Conservation (phyloP, 2,113 vertebrate genomes). For the Pseudorectes ferrugineus region DNA sequence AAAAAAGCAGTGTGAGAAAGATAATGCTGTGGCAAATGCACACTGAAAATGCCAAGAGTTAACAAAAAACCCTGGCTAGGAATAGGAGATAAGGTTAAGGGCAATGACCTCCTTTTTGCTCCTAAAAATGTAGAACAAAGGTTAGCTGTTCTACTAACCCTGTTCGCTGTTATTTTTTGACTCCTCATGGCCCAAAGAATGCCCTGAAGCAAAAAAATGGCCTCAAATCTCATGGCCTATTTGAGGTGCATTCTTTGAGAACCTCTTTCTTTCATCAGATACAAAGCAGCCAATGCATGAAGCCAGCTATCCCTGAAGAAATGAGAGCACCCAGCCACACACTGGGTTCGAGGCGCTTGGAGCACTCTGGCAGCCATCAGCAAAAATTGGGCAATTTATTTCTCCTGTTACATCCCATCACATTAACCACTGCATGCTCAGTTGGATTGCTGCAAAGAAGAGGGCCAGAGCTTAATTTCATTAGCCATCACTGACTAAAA, state of each 20-base stretch:
- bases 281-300: constrained; percentile 46
- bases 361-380: constrained; percentile 15
- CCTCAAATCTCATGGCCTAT: constrained; percentile 35
- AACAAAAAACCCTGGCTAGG: constrained; percentile 10
- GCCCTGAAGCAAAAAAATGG: constrained; percentile 57
- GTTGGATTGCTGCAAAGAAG: background rate
- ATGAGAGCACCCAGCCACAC: background rate
- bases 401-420: background rate
- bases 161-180: background rate
- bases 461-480: background rate
- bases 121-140: constrained; percentile 57
- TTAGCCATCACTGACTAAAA: background rate
- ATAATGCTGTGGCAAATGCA: background rate
- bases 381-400: background rate
- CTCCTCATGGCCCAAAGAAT: background rate
- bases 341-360: background rate
- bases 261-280: constrained; percentile 48
- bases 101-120: constrained; percentile 35
- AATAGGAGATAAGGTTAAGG: constrained; percentile 44
- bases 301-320: constrained; percentile 8
- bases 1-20: background rate
- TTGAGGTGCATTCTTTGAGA: constrained; percentile 35
- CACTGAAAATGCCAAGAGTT: constrained; percentile 29
- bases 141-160: constrained; percentile 54
- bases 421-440: background rate